Percentiles rank a stretch among this genome's conserved stretches.
Conservation (phyloP, 2,888 invertebrate species). For the Polydrusus tereticollis region DNA sequence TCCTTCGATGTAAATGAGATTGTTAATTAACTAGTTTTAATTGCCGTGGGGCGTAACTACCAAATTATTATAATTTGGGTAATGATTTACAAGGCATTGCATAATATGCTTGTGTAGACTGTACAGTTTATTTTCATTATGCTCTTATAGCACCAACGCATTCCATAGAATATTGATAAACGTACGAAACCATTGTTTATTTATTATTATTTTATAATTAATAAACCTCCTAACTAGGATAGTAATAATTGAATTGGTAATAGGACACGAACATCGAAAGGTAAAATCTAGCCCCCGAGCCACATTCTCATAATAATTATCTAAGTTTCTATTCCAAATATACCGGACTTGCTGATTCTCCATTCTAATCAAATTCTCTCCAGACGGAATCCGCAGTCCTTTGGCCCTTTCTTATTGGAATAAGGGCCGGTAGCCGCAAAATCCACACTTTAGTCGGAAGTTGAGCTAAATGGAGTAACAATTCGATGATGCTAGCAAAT, state of each 20-base stretch:
- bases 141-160: too few species aligned
- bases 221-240: not conserved
- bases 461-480: slow-evolving; percentile 43
- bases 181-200: too few species aligned
- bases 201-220: not conserved
- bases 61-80: not conserved
- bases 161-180: too few species aligned
- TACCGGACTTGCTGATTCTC: slow-evolving; percentile 17
- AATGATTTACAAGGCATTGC: too few species aligned
- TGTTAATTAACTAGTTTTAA: slow-evolving; percentile 4
- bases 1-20: not conserved
- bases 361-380: slow-evolving; percentile 31
- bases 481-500: slow-evolving; percentile 47
- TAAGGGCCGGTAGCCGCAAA: slow-evolving; percentile 35
- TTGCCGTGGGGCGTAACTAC: not conserved
- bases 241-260: not conserved
- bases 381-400: slow-evolving; percentile 13
- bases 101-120: too few species aligned
- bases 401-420: slow-evolving; percentile 25
- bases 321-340: slow-evolving; percentile 4
- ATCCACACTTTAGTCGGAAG: slow-evolving; percentile 42
- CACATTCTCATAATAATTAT: slow-evolving; percentile 21
- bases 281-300: slow-evolving; percentile 1
- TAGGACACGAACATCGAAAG: not conserved
- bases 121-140: too few species aligned